These are phyloP conservation scores for Parapsyche elsis DNA, from an alignment of 1,140 invertebrate species.

Conservation along the genomic window DNA sequence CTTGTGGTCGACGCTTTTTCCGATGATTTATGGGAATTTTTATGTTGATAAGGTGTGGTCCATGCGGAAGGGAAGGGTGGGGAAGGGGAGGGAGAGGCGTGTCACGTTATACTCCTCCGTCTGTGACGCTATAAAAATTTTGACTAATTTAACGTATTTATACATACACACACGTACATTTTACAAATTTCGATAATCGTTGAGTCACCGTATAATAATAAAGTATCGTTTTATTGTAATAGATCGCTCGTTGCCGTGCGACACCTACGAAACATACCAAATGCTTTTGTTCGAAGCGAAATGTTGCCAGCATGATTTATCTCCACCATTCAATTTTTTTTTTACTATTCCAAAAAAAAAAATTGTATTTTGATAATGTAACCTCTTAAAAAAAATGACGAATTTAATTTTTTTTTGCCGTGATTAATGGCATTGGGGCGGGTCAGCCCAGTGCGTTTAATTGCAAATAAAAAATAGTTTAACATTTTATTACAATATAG, in stretches of 20 bases:
- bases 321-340: neutral
- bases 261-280: constrained; percentile 18
- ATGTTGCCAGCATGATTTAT: neutral
- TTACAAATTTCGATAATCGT: neutral
- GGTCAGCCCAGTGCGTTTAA: too few relatives aligned
- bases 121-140: too few relatives aligned
- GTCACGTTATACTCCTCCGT: neutral
- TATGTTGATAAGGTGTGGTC: neutral
- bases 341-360: constrained; percentile 1
- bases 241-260: neutral
- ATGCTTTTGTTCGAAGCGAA: neutral
- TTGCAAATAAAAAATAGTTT: too few relatives aligned
- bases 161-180: too few relatives aligned
- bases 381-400: neutral
- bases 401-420: too few relatives aligned
- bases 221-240: constrained; percentile 1
- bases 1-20: neutral
- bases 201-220: neutral
- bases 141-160: too few relatives aligned
- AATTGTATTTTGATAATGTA: neutral
- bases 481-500: too few relatives aligned
- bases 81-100: neutral
- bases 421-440: too few relatives aligned
- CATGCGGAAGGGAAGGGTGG: neutral
- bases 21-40: neutral